phyloP scores from a whole-genome alignment of 2,113 vertebrate species.

The Sakesphorus luctuosus region DNA sequence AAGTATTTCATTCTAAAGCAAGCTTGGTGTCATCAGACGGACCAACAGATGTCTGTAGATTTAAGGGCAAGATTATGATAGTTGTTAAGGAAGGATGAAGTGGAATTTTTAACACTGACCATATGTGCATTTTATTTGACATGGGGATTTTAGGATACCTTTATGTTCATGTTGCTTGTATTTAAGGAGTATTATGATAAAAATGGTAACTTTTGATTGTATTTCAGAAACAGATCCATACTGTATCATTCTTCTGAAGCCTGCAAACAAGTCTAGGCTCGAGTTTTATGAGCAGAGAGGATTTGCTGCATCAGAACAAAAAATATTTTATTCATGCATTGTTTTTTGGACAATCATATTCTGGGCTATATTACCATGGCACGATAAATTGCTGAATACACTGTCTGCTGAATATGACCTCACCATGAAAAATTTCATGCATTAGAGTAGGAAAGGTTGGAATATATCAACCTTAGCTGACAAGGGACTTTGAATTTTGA shows the following conservation, averaged over 20 bases:
- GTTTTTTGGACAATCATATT: conserved; percentile 76
- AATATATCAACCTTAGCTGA: conserved; percentile 85
- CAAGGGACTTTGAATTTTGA: conserved; percentile 84
- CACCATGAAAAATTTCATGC: conserved; percentile 84
- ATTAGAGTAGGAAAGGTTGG: conserved; percentile 81
- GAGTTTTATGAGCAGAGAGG: conserved; percentile 17
- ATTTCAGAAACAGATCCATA: conserved; percentile 16
- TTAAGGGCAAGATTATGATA: conserved; percentile 29
- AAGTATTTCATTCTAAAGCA: not conserved
- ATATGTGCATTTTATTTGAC: conserved; percentile 51
- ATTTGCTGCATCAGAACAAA: conserved; percentile 57
- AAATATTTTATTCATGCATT: conserved; percentile 76
- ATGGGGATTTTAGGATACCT: not conserved
- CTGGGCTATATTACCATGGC: conserved; percentile 69
- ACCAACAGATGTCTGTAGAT: conserved; percentile 31
- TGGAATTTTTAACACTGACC: conserved; percentile 56
- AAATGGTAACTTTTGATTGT: conserved; percentile 39
- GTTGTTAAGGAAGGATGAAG: conserved; percentile 30
- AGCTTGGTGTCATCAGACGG: conserved; percentile 4
- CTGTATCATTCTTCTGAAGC: conserved; percentile 34
- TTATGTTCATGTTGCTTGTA: not conserved
- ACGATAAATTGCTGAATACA: conserved; percentile 81
- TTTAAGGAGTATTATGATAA: not conserved
- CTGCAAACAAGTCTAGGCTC: conserved; percentile 15
- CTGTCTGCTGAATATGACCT: conserved; percentile 83